Conservation (phyloP, 2,797 vertebrate species). For the Microctenopoma steveboyesi region DNA sequence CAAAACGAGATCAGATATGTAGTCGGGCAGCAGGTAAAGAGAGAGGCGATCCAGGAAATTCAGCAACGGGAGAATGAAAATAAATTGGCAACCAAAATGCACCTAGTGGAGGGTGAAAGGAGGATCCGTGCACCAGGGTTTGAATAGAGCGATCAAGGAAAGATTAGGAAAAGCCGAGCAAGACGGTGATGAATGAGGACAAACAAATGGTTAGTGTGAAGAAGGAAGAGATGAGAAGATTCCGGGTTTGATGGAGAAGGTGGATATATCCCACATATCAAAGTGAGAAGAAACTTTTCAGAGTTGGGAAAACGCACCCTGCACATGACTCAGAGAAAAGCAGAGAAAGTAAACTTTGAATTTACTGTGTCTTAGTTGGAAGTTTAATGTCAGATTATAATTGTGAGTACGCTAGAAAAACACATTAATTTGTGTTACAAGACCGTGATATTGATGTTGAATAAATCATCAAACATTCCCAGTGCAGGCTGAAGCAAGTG, state of each 20-base stretch:
- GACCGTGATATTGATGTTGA: too few relatives aligned
- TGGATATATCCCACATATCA: constrained; percentile 19
- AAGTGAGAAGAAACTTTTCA: constrained; percentile 28
- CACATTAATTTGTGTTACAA: too few relatives aligned
- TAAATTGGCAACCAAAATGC: background rate
- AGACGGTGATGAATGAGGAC: constrained; percentile 56
- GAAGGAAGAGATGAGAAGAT: constrained; percentile 35
- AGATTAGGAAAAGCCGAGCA: constrained; percentile 40
- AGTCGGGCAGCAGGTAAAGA: constrained; percentile 7
- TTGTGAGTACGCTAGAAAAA: background rate
- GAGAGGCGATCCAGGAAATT: background rate
- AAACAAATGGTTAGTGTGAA: constrained; percentile 49
- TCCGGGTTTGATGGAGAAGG: constrained; percentile 25
- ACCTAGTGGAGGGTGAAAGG: constrained; percentile 8
- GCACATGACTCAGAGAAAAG: background rate
- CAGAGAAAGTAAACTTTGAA: background rate
- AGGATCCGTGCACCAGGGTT: background rate
- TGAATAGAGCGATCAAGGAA: constrained; percentile 33
- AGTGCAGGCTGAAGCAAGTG: background rate
- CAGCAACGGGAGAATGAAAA: background rate
- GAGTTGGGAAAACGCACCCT: constrained; percentile 24
- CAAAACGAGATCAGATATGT: constrained; percentile 28
- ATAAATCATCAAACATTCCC: too few relatives aligned
- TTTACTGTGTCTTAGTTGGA: background rate
- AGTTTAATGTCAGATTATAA: background rate